Evolutionary conservation across 2,113 vertebrate species (phyloP), one percentile per base, ranked within the genome.

Genomic region (Ginglymostoma cirratum): DNA sequence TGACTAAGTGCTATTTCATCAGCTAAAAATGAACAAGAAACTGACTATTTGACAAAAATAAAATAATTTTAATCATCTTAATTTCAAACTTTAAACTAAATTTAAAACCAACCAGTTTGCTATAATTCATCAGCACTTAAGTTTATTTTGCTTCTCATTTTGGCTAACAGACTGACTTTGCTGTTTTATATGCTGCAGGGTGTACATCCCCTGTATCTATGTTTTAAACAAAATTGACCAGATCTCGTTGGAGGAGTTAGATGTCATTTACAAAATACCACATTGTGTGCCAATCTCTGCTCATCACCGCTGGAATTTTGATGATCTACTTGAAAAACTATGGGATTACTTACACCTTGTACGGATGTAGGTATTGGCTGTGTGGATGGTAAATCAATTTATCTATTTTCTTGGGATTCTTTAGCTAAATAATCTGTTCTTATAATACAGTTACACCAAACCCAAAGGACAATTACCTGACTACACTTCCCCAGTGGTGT

Each of bases 261-360:
- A 99, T 97, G 98, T 99, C 95, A 99, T 99, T 97, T 99, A 99
- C 97, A 99, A 99, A 97, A 99, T 99, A 42, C 99, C 99, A 55
- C 99, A 99, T 97, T 99, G 98, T n/a, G 99, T 99, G 0, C 99
- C 99, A 0, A 99, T 99, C 97, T 99, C 99, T 12, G 99, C 99
- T 94, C 99, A 99, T 97, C 99, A 99, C 97, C 99, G 99, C 97
- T 99, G 99, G 99, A 99, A 99, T 97, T 99, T 99, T n/a, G 99
- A 99, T 70, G 99, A 99, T 97, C 97, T 99, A 42, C 97, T 99
- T 96, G 99, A 99, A 97, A 99, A 96, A 96, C 98, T 99, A 96
- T 99, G 99, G 99, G 99, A 99, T 97, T 99, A 99, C 96, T 97
- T 99, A 87, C 97, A 98, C 96, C 98, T 99, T 65, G 99, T 99